Percentiles rank a stretch among this genome's conserved stretches.
Evolutionary conservation across 2,113 vertebrate genomes (phyloP).

Genomic region (Fulica atra): DNA sequence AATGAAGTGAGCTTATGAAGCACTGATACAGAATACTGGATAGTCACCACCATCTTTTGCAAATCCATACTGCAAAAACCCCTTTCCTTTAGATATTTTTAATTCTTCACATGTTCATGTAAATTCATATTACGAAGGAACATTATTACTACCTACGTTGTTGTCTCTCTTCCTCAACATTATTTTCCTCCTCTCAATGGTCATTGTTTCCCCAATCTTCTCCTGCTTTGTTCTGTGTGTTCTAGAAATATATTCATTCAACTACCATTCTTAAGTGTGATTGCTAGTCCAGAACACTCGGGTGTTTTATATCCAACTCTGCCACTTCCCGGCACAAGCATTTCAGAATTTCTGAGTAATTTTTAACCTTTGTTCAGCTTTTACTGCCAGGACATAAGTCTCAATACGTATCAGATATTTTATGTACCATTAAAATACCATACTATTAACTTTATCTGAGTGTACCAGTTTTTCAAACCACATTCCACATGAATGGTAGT

Average conservation of each 20-base stretch:
- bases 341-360: constrained; percentile 4
- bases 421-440: constrained; percentile 31
- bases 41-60: not conserved
- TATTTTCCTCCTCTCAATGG: not conserved
- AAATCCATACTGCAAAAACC: not conserved
- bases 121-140: not conserved
- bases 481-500: not conserved
- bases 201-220: not conserved
- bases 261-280: not conserved
- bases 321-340: not conserved
- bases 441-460: not conserved
- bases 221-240: not conserved
- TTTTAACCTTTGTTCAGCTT: constrained; percentile 24
- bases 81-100: not conserved
- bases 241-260: not conserved
- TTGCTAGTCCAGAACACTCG: not conserved
- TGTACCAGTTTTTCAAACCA: not conserved
- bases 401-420: constrained; percentile 23
- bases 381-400: constrained; percentile 14
- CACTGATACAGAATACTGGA: not conserved
- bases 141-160: not conserved
- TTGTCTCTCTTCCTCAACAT: not conserved
- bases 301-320: not conserved
- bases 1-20: not conserved
- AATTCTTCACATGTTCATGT: not conserved